Evolutionary conservation across 2,888 invertebrate species (phyloP), one percentile per base, ranked within the genome.

Genomic region (Dryococelus australis): DNA sequence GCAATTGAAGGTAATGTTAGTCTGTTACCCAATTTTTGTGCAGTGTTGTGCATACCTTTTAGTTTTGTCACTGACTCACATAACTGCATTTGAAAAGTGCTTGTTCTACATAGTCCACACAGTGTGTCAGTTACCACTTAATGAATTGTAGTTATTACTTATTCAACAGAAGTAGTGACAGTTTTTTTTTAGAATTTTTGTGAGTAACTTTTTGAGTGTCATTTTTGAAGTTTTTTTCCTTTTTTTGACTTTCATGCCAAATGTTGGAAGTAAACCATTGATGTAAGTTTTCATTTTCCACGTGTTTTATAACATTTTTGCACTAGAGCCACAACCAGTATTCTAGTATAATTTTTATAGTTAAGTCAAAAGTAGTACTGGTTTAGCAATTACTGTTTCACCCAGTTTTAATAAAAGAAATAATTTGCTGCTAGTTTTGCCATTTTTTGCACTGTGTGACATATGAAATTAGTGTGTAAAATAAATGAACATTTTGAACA

Each of bases 171-270:
- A 65, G 20, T 65, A 24, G 65, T 51, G 51, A 47, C 16, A 47
- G 10, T 47, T 65, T 65, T 81, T 83, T 51, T 43, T 28, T 83
- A 47, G 83, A 80, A n/a, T 81, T 83, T 86, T 80, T 86, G 10
- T 80, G n/a, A 86, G 80, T 79, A 79, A 80, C 43, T 81, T 86
- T 47, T 86, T 81, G 27, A 83, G 24, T 83, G 47, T 43, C 43
- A 43, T n/a, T 86, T 86, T 83, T 86, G 10, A 20, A 86, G 26
- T 20, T 80, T 47, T 86, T 81, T 78, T 43, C 80, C 24, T 43
- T 78, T 87, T 89, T 89, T 88, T 87, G 88, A 88, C 87, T 87
- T 88, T 89, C 88, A 88, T 89, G 88, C 89, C 86, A 87, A 87
- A 89, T 86, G 85, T 89, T 89, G 88, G 88, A 88, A 87, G 87